Conservation (phyloP, 2,888 invertebrate species). For the Archaeoteleia sp. region DNA sequence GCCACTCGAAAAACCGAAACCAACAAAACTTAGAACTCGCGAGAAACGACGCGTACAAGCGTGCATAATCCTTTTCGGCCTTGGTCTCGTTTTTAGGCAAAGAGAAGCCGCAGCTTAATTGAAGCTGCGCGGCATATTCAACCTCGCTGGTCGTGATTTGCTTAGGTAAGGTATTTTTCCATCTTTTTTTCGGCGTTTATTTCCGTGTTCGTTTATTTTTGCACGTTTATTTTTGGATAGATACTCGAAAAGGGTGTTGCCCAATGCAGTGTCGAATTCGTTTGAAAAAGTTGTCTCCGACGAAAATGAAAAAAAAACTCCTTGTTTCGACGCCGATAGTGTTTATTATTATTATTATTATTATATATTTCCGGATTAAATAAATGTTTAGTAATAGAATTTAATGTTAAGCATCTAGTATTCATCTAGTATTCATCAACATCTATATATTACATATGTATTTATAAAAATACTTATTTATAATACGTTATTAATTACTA, state of each 20-base stretch:
- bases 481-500: too few relatives aligned
- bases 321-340: constrained; percentile 11
- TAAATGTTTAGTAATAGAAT: too few relatives aligned
- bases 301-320: constrained; percentile 20
- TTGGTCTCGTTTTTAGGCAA: constrained; percentile 51
- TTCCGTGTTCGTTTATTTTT: constrained; percentile 2
- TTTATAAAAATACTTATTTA: too few relatives aligned
- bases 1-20: constrained; percentile 18
- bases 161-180: constrained; percentile 12
- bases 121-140: constrained; percentile 30
- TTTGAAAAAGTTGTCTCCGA: constrained; percentile 14
- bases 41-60: background rate
- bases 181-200: constrained; percentile 6
- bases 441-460: too few relatives aligned
- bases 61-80: constrained; percentile 28
- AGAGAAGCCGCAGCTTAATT: constrained; percentile 52
- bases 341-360: constrained; percentile 22
- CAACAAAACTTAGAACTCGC: constrained; percentile 6
- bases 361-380: too few relatives aligned
- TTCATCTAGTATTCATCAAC: too few relatives aligned
- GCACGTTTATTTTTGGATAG: background rate
- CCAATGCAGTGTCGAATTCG: constrained; percentile 2
- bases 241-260: constrained; percentile 25
- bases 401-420: too few relatives aligned
- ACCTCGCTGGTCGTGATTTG: constrained; percentile 16